Evolutionary conservation across 2,113 vertebrate genomes (phyloP).

Genomic region (Pica pica): DNA sequence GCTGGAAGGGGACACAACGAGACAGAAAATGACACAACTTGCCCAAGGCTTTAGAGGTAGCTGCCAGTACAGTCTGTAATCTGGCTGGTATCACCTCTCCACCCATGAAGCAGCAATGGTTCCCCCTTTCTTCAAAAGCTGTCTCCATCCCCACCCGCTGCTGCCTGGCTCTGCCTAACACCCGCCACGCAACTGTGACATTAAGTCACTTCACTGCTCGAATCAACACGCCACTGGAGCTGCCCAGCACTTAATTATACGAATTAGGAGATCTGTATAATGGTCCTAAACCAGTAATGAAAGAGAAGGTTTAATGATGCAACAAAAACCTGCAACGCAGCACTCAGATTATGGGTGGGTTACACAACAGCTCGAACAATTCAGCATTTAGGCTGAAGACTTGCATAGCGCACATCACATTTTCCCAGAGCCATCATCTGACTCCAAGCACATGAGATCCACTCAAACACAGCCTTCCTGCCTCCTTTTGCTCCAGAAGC

Average conservation of each 20-base stretch:
- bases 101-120: fast-evolving
- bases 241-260: constrained; percentile 5
- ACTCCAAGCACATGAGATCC: background rate
- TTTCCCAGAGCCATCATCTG: background rate
- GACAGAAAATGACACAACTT: background rate
- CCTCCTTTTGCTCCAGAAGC: background rate
- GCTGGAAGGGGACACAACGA: background rate
- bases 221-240: background rate
- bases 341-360: background rate
- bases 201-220: background rate
- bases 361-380: background rate
- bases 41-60: background rate
- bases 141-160: fast-evolving
- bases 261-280: constrained; percentile 22
- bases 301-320: constrained; percentile 50
- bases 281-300: constrained; percentile 43
- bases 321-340: constrained; percentile 26
- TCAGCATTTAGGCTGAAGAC: background rate
- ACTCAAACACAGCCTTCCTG: background rate
- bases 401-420: background rate
- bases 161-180: background rate
- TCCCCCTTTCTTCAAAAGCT: background rate
- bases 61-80: background rate
- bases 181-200: fast-evolving
- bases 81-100: background rate